These are phyloP conservation scores for Eupithecia pulchellata DNA, from an alignment of 2,888 invertebrate genomes.

Conservation along the genomic window DNA sequence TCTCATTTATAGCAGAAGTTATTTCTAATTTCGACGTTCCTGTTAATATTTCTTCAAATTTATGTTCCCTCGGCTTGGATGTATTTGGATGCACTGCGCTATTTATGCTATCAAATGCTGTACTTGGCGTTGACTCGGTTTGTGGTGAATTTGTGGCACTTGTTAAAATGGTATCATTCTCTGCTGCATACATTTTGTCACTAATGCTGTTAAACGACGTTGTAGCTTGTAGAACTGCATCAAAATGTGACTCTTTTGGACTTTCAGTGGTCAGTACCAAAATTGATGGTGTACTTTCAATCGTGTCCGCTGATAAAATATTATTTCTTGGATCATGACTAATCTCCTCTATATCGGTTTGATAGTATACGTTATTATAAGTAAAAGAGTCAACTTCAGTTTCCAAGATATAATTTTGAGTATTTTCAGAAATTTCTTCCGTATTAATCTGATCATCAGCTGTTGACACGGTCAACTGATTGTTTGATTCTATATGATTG, in stretches of 20 bases:
- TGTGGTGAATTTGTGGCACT: background rate
- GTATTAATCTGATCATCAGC: background rate
- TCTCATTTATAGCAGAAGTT: background rate
- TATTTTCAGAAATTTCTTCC: background rate
- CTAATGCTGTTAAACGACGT: background rate
- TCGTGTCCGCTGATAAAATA: background rate
- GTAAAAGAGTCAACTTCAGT: slow-evolving; percentile 10
- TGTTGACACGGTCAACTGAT: background rate
- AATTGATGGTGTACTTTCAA: background rate
- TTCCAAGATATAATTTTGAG: slow-evolving; percentile 1
- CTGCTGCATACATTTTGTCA: background rate
- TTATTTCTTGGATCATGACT: slow-evolving; percentile 1
- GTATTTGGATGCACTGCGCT: background rate
- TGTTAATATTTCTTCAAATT: background rate
- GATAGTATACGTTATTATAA: slow-evolving; percentile 6
- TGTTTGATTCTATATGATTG: background rate
- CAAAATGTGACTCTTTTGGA: background rate
- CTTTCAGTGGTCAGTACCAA: background rate
- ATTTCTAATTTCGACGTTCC: background rate
- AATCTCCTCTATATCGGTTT: slow-evolving; percentile 21
- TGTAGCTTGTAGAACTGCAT: background rate
- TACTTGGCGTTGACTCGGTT: background rate
- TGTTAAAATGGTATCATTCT: background rate
- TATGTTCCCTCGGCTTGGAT: background rate
- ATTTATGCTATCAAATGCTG: background rate